Percentiles rank a stretch among this genome's conserved stretches.
Evolutionary conservation across 1,140 invertebrate genomes (phyloP).

Genomic region (Penaeus indicus): DNA sequence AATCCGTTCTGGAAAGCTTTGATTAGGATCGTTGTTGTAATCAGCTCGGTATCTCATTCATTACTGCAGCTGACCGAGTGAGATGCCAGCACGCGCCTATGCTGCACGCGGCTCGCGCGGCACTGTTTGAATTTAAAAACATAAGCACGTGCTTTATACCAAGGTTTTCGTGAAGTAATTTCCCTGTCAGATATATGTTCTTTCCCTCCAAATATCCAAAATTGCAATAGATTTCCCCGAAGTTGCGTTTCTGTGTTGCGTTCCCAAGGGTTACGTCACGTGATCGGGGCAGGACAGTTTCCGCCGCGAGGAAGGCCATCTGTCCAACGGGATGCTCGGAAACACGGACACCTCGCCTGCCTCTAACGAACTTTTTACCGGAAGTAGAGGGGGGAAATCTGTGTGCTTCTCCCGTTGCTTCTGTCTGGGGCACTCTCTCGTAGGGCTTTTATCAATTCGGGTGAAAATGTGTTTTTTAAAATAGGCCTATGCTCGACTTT

Average conservation of each 20-base stretch:
- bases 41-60: no score
- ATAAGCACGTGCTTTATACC: conserved; percentile 28
- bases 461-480: no score
- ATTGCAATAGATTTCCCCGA: background rate
- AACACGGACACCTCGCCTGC: conserved; percentile 5
- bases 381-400: conserved; percentile 37
- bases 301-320: conserved; percentile 16
- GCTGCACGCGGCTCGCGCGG: conserved; percentile 56
- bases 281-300: background rate
- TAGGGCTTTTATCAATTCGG: no score
- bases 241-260: background rate
- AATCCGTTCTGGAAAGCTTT: no score
- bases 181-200: no score
- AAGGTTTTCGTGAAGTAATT: background rate
- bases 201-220: background rate
- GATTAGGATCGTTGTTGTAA: no score
- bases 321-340: background rate
- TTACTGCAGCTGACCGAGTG: background rate
- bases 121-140: conserved; percentile 58
- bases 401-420: no score
- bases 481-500: no score
- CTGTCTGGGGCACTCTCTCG: no score
- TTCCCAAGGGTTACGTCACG: no score
- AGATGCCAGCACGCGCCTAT: conserved; percentile 35
- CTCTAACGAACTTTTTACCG: conserved; percentile 60